These are phyloP conservation scores for Drosophila orena DNA, from an alignment of 1,140 invertebrate species.

Conservation along the genomic window DNA sequence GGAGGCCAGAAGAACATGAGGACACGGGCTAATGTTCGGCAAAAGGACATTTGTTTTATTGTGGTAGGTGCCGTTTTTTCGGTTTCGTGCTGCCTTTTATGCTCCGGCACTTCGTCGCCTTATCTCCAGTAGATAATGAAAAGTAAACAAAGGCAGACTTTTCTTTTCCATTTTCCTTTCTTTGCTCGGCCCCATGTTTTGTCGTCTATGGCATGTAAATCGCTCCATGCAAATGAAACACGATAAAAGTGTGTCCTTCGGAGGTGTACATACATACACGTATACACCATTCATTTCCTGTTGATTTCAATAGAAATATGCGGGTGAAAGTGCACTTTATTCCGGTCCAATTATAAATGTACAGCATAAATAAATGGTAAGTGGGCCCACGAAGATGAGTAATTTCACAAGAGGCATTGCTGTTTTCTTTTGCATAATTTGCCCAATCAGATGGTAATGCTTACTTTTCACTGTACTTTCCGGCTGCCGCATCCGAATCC, in stretches of 20 bases:
- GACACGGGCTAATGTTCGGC: constrained; percentile 49
- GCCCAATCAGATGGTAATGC: constrained; percentile 36
- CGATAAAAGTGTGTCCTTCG: constrained; percentile 44
- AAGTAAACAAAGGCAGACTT: constrained; percentile 69
- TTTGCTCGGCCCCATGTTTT: not conserved
- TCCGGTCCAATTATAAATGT: constrained; percentile 68
- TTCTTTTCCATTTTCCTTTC: constrained; percentile 22
- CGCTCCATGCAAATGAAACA: constrained; percentile 56
- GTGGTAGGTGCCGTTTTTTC: constrained; percentile 31
- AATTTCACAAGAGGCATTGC: constrained; percentile 38
- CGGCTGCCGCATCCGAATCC: not conserved
- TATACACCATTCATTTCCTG: constrained; percentile 16
- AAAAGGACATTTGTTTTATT: constrained; percentile 66
- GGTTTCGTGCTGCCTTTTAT: constrained; percentile 54
- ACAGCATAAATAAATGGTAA: constrained; percentile 65
- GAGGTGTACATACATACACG: constrained; percentile 12
- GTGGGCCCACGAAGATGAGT: constrained; percentile 10
- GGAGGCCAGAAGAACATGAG: constrained; percentile 30
- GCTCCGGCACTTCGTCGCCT: constrained; percentile 30
- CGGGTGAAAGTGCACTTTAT: constrained; percentile 47
- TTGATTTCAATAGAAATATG: constrained; percentile 27
- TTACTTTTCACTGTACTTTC: constrained; percentile 24
- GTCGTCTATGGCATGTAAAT: constrained; percentile 59
- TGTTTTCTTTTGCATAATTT: constrained; percentile 49
- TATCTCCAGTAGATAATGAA: constrained; percentile 73